Percentiles rank a stretch among this genome's conserved stretches.
phyloP scores from a whole-genome alignment of 1,140 invertebrate genomes.

The Ooceraea biroi region DNA sequence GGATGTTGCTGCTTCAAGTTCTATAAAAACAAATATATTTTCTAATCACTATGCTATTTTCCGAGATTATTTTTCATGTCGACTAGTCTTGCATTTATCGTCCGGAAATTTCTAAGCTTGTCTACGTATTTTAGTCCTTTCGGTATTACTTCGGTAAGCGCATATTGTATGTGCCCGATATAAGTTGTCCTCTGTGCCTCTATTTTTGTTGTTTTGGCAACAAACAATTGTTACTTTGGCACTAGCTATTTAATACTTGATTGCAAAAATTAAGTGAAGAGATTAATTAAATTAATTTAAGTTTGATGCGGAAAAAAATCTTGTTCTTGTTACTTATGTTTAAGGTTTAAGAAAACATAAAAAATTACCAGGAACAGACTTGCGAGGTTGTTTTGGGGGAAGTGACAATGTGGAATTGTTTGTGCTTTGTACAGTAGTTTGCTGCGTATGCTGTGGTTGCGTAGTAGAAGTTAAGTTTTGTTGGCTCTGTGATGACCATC shows the following conservation, averaged over 20 bases:
- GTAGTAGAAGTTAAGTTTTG: slow-evolving; percentile 80
- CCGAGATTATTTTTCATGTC: slow-evolving; percentile 4
- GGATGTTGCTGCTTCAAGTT: slow-evolving; percentile 89
- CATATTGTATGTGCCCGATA: no score
- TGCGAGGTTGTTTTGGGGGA: slow-evolving; percentile 83
- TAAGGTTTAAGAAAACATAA: slow-evolving; percentile 30
- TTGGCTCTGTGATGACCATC: slow-evolving; percentile 84
- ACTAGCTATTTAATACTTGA: no score
- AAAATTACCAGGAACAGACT: slow-evolving; percentile 83
- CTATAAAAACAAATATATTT: slow-evolving; percentile 73
- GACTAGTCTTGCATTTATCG: not conserved
- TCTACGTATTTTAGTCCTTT: slow-evolving; percentile 17
- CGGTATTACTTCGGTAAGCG: no score
- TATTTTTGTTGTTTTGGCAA: no score
- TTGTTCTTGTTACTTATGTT: not conserved
- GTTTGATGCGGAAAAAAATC: no score
- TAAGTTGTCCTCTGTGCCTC: no score
- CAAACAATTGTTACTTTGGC: no score
- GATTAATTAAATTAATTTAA: no score
- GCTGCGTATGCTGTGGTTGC: slow-evolving; percentile 70
- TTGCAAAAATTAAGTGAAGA: no score
- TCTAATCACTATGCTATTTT: not conserved
- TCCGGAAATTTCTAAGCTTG: not conserved
- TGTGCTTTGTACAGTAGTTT: slow-evolving; percentile 64
- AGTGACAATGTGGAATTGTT: slow-evolving; percentile 68